phyloP scores from a whole-genome alignment of 2,113 vertebrate genomes.

The Cisticola juncidis region DNA sequence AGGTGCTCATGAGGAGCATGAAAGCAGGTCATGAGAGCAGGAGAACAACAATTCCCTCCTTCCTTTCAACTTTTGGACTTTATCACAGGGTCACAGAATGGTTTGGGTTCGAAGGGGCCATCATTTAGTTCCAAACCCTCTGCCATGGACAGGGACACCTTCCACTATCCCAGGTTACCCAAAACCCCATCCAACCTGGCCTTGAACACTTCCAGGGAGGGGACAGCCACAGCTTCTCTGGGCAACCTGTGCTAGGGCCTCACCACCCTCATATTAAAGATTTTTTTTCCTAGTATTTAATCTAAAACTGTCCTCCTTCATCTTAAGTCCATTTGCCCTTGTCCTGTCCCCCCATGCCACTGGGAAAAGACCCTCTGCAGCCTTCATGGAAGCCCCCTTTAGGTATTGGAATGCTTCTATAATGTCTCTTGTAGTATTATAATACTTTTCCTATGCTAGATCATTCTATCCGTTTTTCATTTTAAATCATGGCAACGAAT shows the following conservation, averaged over 20 bases:
- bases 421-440: neutral
- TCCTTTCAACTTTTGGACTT: neutral
- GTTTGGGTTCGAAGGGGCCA: neutral
- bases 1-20: neutral
- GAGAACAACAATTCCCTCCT: neutral
- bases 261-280: neutral
- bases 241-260: neutral
- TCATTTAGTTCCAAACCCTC: neutral
- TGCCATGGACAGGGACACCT: neutral
- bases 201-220: neutral
- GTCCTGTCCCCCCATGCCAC: neutral
- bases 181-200: neutral
- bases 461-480: neutral
- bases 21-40: neutral
- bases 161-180: neutral
- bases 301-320: neutral
- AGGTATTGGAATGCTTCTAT: neutral
- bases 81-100: neutral
- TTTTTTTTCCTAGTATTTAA: neutral
- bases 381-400: neutral
- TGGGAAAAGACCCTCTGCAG: neutral
- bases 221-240: neutral
- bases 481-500: neutral
- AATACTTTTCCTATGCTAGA: neutral
- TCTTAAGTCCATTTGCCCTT: neutral